Conservation (phyloP, 2,888 invertebrate species). For the Frankliniella fusca region DNA sequence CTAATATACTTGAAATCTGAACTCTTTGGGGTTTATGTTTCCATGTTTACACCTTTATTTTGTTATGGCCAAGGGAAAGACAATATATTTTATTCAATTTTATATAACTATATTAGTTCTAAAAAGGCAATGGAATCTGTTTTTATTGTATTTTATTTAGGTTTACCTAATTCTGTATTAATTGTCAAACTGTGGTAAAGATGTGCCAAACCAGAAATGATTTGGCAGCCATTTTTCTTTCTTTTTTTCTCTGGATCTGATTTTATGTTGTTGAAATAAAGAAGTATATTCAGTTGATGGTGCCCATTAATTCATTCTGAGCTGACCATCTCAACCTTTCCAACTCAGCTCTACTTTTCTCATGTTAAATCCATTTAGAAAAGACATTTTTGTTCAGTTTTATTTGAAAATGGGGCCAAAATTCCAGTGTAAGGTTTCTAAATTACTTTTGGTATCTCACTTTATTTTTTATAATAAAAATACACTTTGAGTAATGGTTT, state of each 20-base stretch:
- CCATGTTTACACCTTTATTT: not conserved
- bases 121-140: not conserved
- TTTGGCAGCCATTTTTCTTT: not conserved
- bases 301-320: too few species aligned
- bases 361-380: not conserved
- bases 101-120: not conserved
- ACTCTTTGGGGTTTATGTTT: not conserved
- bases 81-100: not conserved
- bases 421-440: not conserved
- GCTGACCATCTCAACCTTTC: too few species aligned
- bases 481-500: not conserved
- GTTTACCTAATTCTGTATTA: not conserved
- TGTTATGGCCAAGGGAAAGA: not conserved
- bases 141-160: not conserved
- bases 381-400: not conserved
- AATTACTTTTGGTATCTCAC: not conserved
- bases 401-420: not conserved
- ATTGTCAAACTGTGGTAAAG: not conserved
- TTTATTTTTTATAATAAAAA: constrained; percentile 1
- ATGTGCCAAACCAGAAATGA: not conserved
- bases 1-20: not conserved
- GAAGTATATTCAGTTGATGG: too few species aligned
- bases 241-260: constrained; percentile 1
- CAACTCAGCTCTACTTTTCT: too few species aligned
- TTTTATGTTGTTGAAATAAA: not conserved